Percentiles rank a stretch among this genome's conserved stretches.
Evolutionary conservation across 2,888 invertebrate genomes (phyloP).

Genomic region (Stenotaenia linearis): DNA sequence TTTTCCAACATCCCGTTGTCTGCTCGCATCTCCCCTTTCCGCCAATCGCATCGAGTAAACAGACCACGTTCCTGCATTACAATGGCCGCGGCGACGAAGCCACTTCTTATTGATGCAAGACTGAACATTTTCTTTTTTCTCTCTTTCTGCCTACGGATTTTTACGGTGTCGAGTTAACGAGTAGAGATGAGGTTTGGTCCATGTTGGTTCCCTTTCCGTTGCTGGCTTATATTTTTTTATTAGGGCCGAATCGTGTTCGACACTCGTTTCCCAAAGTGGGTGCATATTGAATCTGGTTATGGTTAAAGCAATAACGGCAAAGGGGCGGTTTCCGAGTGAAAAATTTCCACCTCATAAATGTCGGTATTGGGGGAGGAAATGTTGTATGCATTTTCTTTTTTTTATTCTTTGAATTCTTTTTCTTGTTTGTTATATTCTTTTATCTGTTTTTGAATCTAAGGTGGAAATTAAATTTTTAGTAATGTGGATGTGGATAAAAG

Average conservation of each 20-base stretch:
- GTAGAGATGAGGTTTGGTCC: conserved; percentile 16
- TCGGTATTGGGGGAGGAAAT: no score
- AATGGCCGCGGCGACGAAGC: not conserved
- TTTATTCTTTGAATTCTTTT: not conserved
- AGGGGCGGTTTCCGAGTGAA: conserved; percentile 14
- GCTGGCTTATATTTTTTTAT: conserved; percentile 15
- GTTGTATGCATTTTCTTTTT: no score
- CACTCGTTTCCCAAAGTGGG: conserved; percentile 19
- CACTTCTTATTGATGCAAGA: conserved; percentile 17
- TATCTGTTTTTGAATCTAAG: not conserved
- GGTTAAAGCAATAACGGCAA: conserved; percentile 10
- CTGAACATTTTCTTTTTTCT: not conserved
- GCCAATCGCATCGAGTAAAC: conserved; percentile 26
- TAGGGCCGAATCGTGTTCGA: conserved; percentile 20
- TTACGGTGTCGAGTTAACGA: conserved; percentile 26
- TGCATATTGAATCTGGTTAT: conserved; percentile 18
- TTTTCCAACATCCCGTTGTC: conserved; percentile 16
- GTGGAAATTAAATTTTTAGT: not conserved
- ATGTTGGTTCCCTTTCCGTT: not conserved
- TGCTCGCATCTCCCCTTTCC: conserved; percentile 9
- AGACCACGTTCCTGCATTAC: conserved; percentile 11
- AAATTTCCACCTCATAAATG: conserved; percentile 8
- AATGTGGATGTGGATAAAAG: not conserved
- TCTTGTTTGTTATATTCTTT: not conserved
- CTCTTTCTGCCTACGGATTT: not conserved